Conservation (phyloP, 1,140 invertebrate species). For the Eupeodes corollae region DNA sequence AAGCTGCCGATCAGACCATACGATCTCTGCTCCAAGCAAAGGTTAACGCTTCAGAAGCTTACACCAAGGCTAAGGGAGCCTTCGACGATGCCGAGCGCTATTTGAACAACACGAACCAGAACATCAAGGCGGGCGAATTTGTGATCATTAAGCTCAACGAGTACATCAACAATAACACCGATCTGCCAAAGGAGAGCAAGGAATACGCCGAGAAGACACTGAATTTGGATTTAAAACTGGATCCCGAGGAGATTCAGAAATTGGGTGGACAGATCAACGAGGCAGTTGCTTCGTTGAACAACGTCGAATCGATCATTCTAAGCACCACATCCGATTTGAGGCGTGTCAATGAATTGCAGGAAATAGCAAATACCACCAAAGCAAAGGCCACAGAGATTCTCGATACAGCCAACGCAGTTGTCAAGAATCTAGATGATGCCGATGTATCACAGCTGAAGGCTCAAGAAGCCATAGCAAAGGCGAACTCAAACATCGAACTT, state of each 20-base stretch:
- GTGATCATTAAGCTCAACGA: slow-evolving; percentile 58
- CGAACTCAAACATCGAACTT: slow-evolving; percentile 62
- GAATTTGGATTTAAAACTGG: slow-evolving; percentile 49
- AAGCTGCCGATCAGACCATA: slow-evolving; percentile 53
- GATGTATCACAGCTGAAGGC: slow-evolving; percentile 66
- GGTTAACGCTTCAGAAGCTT: slow-evolving; percentile 43
- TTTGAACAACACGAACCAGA: slow-evolving; percentile 39
- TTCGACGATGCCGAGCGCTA: slow-evolving; percentile 40
- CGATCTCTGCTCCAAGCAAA: slow-evolving; percentile 44
- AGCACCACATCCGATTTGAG: slow-evolving; percentile 71
- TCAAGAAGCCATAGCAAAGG: slow-evolving; percentile 63
- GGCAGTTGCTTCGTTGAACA: slow-evolving; percentile 72
- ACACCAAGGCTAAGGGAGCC: slow-evolving; percentile 40
- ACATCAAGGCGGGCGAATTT: slow-evolving; percentile 42
- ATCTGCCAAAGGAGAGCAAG: slow-evolving; percentile 71
- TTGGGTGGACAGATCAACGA: slow-evolving; percentile 74
- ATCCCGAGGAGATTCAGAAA: slow-evolving; percentile 74
- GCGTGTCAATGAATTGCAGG: slow-evolving; percentile 61
- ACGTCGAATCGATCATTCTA: slow-evolving; percentile 80
- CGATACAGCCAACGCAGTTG: slow-evolving; percentile 45
- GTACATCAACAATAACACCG: slow-evolving; percentile 62
- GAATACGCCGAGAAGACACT: slow-evolving; percentile 66
- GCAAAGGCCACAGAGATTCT: slow-evolving; percentile 44
- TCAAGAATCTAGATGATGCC: slow-evolving; percentile 52
- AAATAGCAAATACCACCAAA: slow-evolving; percentile 64